Evolutionary conservation across 2,113 vertebrate genomes (phyloP), one percentile per base, ranked within the genome.

Genomic region (Onychostoma macrolepis): DNA sequence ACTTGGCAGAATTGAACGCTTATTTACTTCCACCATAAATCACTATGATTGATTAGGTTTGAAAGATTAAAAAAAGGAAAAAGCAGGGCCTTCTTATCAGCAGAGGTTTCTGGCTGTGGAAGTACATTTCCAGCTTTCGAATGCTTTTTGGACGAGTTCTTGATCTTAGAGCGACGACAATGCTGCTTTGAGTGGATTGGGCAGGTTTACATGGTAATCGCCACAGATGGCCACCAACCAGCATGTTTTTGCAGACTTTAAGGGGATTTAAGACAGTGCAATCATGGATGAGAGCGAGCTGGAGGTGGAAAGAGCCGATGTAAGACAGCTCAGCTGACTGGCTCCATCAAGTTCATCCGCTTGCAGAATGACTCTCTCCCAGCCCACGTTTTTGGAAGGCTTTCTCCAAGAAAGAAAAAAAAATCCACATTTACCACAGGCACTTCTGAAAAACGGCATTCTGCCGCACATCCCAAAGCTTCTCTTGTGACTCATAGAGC

Each of bases 191-290:
- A 85, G 53, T 65, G 69, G 50, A 74, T 33, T 81, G 77, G 76
- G 63, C 50, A 63, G 75, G 33, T 75, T 72, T 69, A 87, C 72
- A 67, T 83, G 41, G 17, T 63, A 79, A 43, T 72, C 50, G 24
- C 87, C 91, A 85, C 67, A 83, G 87, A 92, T 89, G 80, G 82
- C 83, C 76, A 87, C 76, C 80, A 81, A 65, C 43, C 79, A 90
- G 61, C 61, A 90, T 92, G 91, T 93, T 92, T 91, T 92, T 85
- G 74, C 89, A 85, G 88, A 74, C 75, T 91, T 92, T 90, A 65
- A 41, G 86, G 24, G 28, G 65, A 88, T 90, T 88, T 84, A 88
- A 86, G 74, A 78, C 45, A 50, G 81, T 78, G 87, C 88, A 91
- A 91, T 91, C 89, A 90, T 90, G 88, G 86, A 87, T 84, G 80